Conservation (phyloP, 2,888 invertebrate genomes). For the Tanypteryx hageni region DNA sequence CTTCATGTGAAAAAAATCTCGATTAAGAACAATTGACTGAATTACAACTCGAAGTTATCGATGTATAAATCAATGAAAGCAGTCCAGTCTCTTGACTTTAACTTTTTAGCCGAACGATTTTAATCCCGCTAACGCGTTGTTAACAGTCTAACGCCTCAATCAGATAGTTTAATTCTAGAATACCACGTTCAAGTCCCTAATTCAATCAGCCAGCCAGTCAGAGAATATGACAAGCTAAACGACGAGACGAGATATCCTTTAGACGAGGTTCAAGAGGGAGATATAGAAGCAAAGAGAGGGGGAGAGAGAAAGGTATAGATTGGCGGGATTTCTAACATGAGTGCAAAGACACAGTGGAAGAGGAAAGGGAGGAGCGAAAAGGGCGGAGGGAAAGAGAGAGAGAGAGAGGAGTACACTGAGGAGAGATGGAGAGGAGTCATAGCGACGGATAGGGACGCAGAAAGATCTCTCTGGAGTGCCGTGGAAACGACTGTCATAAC, state of each 20-base stretch:
- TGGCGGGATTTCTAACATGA: not conserved
- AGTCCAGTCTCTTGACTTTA: too few species aligned
- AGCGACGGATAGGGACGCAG: constrained; percentile 9
- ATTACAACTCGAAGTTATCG: too few species aligned
- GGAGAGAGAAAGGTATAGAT: not conserved
- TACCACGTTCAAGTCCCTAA: not conserved
- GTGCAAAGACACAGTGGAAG: not conserved
- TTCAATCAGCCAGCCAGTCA: constrained; percentile 40
- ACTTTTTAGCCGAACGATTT: not conserved
- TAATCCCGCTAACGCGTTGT: not conserved
- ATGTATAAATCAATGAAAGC: too few species aligned
- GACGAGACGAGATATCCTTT: constrained; percentile 7
- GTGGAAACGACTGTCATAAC: constrained; percentile 60
- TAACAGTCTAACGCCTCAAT: not conserved
- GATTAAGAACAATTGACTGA: too few species aligned
- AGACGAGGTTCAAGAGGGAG: not conserved
- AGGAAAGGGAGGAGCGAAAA: not conserved
- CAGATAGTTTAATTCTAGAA: not conserved
- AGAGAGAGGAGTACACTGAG: not conserved
- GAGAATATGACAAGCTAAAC: constrained; percentile 28
- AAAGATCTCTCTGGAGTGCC: constrained; percentile 56
- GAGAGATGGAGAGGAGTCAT: not conserved
- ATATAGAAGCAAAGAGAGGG: not conserved
- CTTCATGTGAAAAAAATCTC: too few species aligned
- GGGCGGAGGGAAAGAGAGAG: not conserved